Evolutionary conservation across 2,797 vertebrate species (phyloP), one percentile per base, ranked within the genome.

Genomic region (Acanthornis magna): DNA sequence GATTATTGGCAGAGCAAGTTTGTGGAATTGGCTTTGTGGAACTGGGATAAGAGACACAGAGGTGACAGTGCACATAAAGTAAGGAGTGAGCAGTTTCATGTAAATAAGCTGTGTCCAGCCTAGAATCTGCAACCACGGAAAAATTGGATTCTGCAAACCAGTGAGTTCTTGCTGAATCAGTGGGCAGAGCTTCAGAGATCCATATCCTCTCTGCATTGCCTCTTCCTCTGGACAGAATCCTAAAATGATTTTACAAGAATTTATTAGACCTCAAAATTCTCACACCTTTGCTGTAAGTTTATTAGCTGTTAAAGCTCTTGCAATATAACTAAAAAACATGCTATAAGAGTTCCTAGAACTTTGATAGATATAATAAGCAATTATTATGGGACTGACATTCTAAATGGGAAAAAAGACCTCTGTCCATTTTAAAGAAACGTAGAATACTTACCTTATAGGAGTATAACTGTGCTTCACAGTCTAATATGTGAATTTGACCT

Each of bases 391-490:
- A 83, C 84, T 94, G 92, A 92, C 77, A 91, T 96, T 96, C 96
- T 93, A 94, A 97, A 96, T 92, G 89, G 83, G 85, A 79, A 76
- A 81, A 88, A 86, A 72, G 73, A 95, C 88, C 88, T 97, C 93
- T 93, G 68, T 96, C 50, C 73, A 81, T 97, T 97, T 96, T 94
- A 96, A 97, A 96, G 93, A 95, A 97, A 94, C 75, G 67, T 96
- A 85, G 83, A 95, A 89, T 94, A 94, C 93, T 96, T 96, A 93
- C 95, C 86, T 97, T 95, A 95, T 76, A 97, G 89, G 81, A 96
- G 45, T 85, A 83, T 87, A 96, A 80, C 89, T 93, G 88, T 70
- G 48, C 95, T 97, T 97, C 97, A 96, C 67, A 93, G 73, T 90
- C 86, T 96, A 97, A 96, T 95, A 95, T 88, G 91, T 91, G 92